Conservation (phyloP, 2,888 invertebrate genomes). For the Cantharis rustica region DNA sequence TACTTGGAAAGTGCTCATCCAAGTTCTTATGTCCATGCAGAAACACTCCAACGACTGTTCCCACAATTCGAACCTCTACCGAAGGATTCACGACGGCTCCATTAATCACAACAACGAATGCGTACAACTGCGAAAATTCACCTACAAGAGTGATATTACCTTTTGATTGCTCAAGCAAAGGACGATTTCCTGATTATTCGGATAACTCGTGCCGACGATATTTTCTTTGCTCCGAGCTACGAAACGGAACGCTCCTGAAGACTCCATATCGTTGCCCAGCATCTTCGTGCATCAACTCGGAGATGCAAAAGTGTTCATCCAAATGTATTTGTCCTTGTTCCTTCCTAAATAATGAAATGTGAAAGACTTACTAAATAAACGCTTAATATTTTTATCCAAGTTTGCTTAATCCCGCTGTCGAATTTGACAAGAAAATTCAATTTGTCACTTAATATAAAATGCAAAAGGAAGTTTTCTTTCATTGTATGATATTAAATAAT, state of each 20-base stretch:
- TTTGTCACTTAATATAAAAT: neutral
- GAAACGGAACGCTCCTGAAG: constrained; percentile 43
- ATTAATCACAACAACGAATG: neutral
- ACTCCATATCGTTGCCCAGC: constrained; percentile 41
- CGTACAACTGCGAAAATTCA: neutral
- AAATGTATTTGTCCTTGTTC: neutral
- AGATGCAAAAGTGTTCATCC: constrained; percentile 27
- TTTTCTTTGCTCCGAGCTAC: constrained; percentile 32
- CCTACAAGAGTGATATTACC: too few relatives aligned
- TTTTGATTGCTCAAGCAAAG: constrained; percentile 51
- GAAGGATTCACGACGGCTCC: neutral
- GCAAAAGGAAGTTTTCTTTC: neutral
- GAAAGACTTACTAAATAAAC: neutral
- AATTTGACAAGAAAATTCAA: neutral
- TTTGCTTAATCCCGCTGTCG: neutral
- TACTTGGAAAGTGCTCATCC: constrained; percentile 23
- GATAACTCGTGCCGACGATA: constrained; percentile 42
- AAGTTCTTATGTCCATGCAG: constrained; percentile 33
- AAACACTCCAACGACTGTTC: neutral
- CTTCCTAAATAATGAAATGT: neutral
- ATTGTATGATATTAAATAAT: neutral
- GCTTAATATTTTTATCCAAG: neutral
- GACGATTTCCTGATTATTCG: constrained; percentile 53
- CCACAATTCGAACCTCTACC: neutral
- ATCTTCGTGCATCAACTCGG: constrained; percentile 35